These are phyloP conservation scores for Carollia perspicillata DNA, from an alignment of 2,113 vertebrate genomes.

Conservation along the genomic window DNA sequence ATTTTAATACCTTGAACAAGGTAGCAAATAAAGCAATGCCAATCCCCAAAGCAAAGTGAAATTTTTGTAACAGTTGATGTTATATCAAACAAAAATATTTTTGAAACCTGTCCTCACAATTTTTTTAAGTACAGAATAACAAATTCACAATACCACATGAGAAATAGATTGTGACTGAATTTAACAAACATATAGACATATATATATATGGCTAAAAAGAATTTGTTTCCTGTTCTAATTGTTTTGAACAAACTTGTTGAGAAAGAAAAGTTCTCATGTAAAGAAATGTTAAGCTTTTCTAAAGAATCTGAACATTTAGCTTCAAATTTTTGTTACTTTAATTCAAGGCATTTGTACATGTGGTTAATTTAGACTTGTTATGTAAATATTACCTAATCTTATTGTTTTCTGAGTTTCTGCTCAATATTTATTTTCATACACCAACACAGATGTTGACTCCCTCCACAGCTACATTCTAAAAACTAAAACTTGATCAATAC, in stretches of 20 bases:
- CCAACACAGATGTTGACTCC: background rate
- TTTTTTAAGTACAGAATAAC: conserved; percentile 28
- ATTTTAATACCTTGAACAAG: background rate
- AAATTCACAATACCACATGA: conserved; percentile 43
- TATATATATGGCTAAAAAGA: background rate
- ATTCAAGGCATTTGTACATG: conserved; percentile 58
- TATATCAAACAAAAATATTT: conserved; percentile 55
- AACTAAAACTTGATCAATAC: conserved; percentile 33
- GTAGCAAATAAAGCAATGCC: background rate
- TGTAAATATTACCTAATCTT: conserved; percentile 51
- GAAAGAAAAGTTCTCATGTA: background rate
- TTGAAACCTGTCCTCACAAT: conserved; percentile 45
- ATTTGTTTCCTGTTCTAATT: conserved; percentile 61
- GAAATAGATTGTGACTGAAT: conserved; percentile 37
- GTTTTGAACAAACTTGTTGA: conserved; percentile 26
- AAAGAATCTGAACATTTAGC: background rate
- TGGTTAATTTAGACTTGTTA: conserved; percentile 42
- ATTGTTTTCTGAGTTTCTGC: background rate
- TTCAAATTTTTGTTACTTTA: conserved; percentile 39
- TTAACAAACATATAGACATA: background rate
- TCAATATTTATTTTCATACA: conserved; percentile 58
- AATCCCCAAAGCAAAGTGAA: conserved; percentile 44
- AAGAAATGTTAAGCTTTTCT: conserved; percentile 26
- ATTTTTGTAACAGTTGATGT: conserved; percentile 20
- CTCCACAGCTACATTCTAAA: conserved; percentile 46